Evolutionary conservation across 1,140 invertebrate species (phyloP).

Genomic region (Drosophila pruinosa): DNA sequence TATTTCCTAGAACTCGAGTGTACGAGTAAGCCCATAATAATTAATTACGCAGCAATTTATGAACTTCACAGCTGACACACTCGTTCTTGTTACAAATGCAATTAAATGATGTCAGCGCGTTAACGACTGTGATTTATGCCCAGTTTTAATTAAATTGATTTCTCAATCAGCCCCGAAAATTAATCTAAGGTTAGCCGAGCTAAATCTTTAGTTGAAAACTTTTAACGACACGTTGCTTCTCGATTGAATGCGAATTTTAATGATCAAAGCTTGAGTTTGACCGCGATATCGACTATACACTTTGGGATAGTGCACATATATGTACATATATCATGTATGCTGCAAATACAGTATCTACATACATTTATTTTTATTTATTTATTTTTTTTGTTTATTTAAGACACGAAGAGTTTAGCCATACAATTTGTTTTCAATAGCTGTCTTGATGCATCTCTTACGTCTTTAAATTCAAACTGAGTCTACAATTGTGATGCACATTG

Average conservation of each 20-base stretch:
- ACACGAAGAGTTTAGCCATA: too few relatives aligned
- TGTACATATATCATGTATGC: too few relatives aligned
- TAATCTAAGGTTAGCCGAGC: neutral
- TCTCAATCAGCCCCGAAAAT: neutral
- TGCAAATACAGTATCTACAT: too few relatives aligned
- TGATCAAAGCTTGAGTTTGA: neutral
- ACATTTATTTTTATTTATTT: too few relatives aligned
- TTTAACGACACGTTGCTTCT: neutral
- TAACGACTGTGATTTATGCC: neutral
- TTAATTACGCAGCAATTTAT: constrained; percentile 25
- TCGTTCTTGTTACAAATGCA: constrained; percentile 2
- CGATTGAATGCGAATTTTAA: neutral
- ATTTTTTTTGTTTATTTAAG: too few relatives aligned
- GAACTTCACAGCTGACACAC: constrained; percentile 18
- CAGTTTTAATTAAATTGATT: neutral
- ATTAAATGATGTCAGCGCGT: constrained; percentile 14
- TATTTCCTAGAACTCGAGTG: constrained; percentile 20
- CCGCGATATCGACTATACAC: neutral
- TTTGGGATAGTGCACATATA: neutral
- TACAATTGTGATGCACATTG: neutral
- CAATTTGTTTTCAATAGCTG: too few relatives aligned
- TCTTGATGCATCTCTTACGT: too few relatives aligned
- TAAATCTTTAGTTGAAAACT: neutral
- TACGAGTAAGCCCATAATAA: constrained; percentile 9
- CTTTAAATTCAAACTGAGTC: too few relatives aligned